Evolutionary conservation across 2,113 vertebrate genomes (phyloP).

Genomic region (Pitta sordida): DNA sequence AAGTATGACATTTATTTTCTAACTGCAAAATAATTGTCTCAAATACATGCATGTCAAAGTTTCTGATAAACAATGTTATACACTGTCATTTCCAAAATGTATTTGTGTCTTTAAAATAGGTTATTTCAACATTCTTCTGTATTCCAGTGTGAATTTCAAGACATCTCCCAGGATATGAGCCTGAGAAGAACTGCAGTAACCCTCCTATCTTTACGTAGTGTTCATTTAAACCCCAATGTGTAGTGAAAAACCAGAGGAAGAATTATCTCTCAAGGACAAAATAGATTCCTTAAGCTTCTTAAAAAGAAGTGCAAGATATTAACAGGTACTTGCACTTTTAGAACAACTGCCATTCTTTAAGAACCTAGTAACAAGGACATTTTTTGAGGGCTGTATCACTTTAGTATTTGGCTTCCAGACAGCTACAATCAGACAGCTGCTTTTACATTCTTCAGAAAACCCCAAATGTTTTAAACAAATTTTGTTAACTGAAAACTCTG

Average conservation of each 20-base stretch:
- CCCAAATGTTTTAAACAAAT: neutral
- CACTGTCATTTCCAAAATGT: neutral
- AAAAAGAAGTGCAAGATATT: neutral
- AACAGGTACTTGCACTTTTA: neutral
- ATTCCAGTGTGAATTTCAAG: neutral
- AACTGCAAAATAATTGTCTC: neutral
- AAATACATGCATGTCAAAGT: neutral
- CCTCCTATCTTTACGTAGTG: neutral
- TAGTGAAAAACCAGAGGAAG: neutral
- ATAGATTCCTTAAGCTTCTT: neutral
- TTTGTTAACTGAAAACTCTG: neutral
- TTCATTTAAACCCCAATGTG: neutral
- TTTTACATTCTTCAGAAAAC: neutral
- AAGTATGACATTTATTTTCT: neutral
- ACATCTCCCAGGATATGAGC: neutral
- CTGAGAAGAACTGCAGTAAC: neutral
- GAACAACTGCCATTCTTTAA: neutral
- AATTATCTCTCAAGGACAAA: neutral
- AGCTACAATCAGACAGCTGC: neutral
- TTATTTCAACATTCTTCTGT: neutral
- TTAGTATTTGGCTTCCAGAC: neutral
- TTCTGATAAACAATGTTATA: neutral
- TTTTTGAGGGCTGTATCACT: neutral
- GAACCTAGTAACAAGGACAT: neutral
- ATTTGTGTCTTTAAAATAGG: neutral